phyloP scores from a whole-genome alignment of 2,888 invertebrate genomes.

The Cephonodes hylas region DNA sequence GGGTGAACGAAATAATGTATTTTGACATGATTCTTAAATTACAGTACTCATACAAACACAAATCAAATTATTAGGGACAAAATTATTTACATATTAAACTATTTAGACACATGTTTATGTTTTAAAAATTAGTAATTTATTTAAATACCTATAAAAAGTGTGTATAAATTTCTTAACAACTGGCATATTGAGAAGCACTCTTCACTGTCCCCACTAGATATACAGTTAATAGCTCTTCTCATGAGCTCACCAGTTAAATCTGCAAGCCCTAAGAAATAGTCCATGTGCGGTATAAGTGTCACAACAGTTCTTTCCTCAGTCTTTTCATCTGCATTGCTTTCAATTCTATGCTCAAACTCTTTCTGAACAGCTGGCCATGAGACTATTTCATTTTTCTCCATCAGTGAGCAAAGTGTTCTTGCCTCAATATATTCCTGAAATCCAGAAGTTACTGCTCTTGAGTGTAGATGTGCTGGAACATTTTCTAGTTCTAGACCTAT shows the following conservation, averaged over 20 bases:
- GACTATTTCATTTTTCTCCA: slow-evolving; percentile 82
- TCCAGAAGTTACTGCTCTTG: slow-evolving; percentile 65
- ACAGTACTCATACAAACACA: no score
- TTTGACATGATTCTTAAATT: no score
- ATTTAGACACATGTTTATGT: no score
- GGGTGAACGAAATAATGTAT: no score
- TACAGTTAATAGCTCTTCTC: slow-evolving; percentile 91
- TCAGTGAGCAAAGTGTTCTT: slow-evolving; percentile 86
- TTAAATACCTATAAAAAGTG: slow-evolving; percentile 82
- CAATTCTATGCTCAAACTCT: slow-evolving; percentile 48
- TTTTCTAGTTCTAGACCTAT: slow-evolving; percentile 88
- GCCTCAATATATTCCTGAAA: slow-evolving; percentile 94
- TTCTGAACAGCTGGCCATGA: slow-evolving; percentile 81
- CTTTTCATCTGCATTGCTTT: slow-evolving; percentile 8
- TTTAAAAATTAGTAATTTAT: no score
- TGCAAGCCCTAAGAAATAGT: slow-evolving; percentile 88
- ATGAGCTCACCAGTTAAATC: slow-evolving; percentile 95
- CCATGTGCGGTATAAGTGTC: slow-evolving; percentile 68
- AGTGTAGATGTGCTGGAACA: slow-evolving; percentile 82
- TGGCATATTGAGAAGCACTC: slow-evolving; percentile 87
- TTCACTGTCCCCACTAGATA: slow-evolving; percentile 87
- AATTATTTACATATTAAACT: no score
- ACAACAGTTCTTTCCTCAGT: slow-evolving; percentile 43
- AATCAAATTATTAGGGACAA: not conserved
- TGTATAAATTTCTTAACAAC: slow-evolving; percentile 85